Evolutionary conservation across 1,140 invertebrate genomes (phyloP), one percentile per base, ranked within the genome.

Genomic region (Leptopilina clavipes): DNA sequence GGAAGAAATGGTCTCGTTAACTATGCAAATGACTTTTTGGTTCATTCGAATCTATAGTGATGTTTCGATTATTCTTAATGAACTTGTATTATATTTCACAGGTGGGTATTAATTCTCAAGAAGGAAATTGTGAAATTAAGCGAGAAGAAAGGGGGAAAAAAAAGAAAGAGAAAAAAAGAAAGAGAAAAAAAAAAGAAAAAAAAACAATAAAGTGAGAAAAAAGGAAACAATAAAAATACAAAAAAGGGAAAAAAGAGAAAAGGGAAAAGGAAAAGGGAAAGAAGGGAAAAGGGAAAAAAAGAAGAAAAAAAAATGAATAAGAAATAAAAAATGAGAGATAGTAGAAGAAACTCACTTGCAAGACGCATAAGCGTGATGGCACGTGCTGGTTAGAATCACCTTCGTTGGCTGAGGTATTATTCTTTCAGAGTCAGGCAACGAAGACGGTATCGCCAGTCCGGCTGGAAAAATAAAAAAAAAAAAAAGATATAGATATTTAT

Each of bases 331-430:
- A 78, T n/a, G 14, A 14, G n/a, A 71, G 10, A 72, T 14, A 22
- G 12, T 14, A 22, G 71, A 18, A 17, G 72, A 52, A 65, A 87
- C 90, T 89, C 80, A 91, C 90, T 88, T 90, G 89, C 90, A 91
- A 18, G 87, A 83, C 3, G 84, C 82, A 73, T 90, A 91, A 59
- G 90, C 90, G 44, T 90, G 88, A 76, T 91, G 90, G 79, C 90
- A 91, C 71, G 90, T 91, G 72, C 89, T 91, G 22, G 87, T 83
- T 8, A 90, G 82, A 14, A 89, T 82, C 71, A 89, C 59, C 79
- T 89, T 90, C 70, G 85, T 80, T 31, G 89, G 85, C 65, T 87
- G 89, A 18, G 87, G 82, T 76, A 83, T 84, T 18, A 86, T 79
- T 70, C 83, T 87, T 70, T 90, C 88, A 70, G 84, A 79, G 31